Evolutionary conservation across 2,113 vertebrate genomes (phyloP).

Genomic region (Spermophilus dauricus): DNA sequence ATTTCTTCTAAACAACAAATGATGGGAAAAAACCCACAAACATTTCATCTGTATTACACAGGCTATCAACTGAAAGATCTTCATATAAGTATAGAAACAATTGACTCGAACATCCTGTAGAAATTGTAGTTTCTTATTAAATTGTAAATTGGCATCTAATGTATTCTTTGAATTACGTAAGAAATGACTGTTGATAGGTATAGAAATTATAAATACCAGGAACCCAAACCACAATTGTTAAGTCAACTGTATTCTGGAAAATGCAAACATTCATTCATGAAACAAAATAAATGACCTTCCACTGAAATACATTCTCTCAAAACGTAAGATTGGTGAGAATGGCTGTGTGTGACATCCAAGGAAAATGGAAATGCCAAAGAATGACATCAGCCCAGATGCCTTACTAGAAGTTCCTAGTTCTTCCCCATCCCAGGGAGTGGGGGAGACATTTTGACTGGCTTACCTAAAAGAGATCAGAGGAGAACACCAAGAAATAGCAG

Average conservation of each 20-base stretch:
- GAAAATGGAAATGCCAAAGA: background rate
- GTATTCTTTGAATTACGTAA: background rate
- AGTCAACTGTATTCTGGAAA: background rate
- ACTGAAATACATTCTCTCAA: background rate
- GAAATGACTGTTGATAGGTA: background rate
- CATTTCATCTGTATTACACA: background rate
- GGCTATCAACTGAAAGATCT: background rate
- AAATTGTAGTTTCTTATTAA: slow-evolving; percentile 24
- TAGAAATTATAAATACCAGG: background rate
- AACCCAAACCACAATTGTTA: background rate
- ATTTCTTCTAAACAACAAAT: background rate
- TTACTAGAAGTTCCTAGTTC: background rate
- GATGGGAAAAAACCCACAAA: background rate
- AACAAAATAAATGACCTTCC: background rate
- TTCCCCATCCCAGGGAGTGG: background rate
- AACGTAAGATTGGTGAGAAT: background rate
- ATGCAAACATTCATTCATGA: background rate
- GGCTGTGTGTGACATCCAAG: background rate
- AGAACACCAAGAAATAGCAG: background rate
- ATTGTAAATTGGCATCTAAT: background rate
- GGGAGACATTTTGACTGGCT: background rate
- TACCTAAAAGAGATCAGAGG: background rate
- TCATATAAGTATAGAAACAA: background rate
- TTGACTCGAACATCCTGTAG: background rate
- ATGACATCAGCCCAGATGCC: background rate